Base-by-base conservation (phyloP, 2,888 invertebrate genomes). In the Linnaemya vulpina region DNA sequence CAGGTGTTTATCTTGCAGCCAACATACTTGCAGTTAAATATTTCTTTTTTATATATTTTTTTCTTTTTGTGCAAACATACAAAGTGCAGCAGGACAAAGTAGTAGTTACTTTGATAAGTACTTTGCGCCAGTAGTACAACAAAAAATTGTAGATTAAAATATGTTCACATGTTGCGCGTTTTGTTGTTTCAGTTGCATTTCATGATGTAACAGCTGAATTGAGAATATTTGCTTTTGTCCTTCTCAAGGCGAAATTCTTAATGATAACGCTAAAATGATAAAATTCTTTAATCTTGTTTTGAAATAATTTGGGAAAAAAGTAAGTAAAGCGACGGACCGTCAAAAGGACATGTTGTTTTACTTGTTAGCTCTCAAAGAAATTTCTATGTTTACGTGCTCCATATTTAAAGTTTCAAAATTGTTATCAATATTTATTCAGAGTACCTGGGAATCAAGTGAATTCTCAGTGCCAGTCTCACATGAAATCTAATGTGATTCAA, bases 1-100 rank as follows among this genome's bases (percentile, higher is more conserved):
- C 81, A 81, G 86, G 86, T 86, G 85, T 78, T 85, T 85, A 84
- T 84, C 84, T 77, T 62, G 60, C 80, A 49, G 60, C 58, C 67
- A 65, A 58, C 38, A 53, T 51, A 51, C 49, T 49, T 60, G 25
- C 58, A 38, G 75, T 71, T 75, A 78, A 38, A 35, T 30, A 30
- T 30, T 30, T 30, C 2, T 30, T 30, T 30, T 30, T 30, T 30
- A 30, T 30, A 3, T 30, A 30, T 30, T 30, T 30, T 30, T 30
- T 30, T 30, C 5, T 30, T 8, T 40, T 3, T 35, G 17, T 84
- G 85, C 84, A 87, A 83, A 79, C 83, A 85, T 67, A 51, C 30
- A 53, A 35, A 49, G 43, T 51, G 5, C 20, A 62, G 65, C 35
- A 51, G 58, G 60, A 58, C 13, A 68, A 38, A 49, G 55, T 71